These are phyloP conservation scores for Cyanistes caeruleus DNA, from an alignment of 2,113 vertebrate genomes.

Conservation along the genomic window DNA sequence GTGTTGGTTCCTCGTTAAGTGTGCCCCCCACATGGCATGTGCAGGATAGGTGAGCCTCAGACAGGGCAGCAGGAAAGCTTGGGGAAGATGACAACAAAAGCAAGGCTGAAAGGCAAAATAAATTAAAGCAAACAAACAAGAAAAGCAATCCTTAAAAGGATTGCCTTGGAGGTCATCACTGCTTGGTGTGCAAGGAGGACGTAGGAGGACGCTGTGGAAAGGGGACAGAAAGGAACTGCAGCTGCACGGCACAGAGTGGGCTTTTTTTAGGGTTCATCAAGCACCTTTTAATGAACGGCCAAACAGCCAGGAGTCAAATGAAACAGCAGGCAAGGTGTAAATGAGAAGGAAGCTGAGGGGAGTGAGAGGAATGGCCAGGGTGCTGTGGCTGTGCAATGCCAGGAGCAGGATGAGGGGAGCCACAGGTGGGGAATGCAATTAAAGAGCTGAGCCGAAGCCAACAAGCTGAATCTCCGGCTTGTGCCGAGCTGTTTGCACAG, in stretches of 20 bases:
- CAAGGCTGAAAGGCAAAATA: not conserved
- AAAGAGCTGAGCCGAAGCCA: not conserved
- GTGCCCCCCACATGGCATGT: rapidly evolving
- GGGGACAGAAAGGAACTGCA: not conserved
- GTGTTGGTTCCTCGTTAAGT: not conserved
- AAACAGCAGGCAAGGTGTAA: not conserved
- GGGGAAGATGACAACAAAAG: not conserved
- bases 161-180: not conserved
- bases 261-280: not conserved
- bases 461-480: not conserved
- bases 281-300: not conserved
- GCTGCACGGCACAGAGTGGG: rapidly evolving
- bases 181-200: not conserved
- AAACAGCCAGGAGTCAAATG: not conserved
- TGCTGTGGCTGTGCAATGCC: not conserved
- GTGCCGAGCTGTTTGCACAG: rapidly evolving
- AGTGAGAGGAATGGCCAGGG: not conserved
- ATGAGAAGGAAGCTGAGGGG: not conserved
- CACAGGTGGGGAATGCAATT: not conserved
- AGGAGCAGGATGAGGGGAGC: not conserved
- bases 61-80: not conserved
- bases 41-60: not conserved
- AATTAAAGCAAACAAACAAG: not conserved
- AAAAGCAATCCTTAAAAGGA: not conserved
- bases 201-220: rapidly evolving